Percentiles rank a stretch among this genome's conserved stretches.
Conservation (phyloP, 2,888 invertebrate genomes). For the Yponomeuta malinellus region DNA sequence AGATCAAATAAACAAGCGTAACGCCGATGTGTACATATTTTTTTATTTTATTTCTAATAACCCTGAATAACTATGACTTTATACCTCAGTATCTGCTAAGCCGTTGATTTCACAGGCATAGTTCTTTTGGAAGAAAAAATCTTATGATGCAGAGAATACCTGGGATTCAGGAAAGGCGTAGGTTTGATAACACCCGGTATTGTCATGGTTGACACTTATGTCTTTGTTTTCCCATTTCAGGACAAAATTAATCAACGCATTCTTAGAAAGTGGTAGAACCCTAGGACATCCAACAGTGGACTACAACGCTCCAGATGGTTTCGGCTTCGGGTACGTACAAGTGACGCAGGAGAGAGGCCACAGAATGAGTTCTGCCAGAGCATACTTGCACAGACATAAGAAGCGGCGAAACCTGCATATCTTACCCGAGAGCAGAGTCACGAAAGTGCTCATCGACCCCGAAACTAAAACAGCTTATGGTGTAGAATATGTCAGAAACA, state of each 20-base stretch:
- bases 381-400: slow-evolving; percentile 77
- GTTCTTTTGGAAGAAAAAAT: too few species aligned
- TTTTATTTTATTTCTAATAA: too few species aligned
- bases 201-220: too few species aligned
- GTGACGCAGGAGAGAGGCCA: slow-evolving; percentile 75
- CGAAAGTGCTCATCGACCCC: slow-evolving; percentile 79
- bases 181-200: too few species aligned
- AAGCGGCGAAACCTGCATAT: slow-evolving; percentile 80
- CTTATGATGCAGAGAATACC: too few species aligned
- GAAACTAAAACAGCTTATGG: slow-evolving; percentile 79
- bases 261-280: slow-evolving; percentile 77
- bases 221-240: slow-evolving; percentile 34
- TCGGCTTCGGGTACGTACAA: slow-evolving; percentile 82
- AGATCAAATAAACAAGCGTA: too few species aligned
- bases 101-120: too few species aligned
- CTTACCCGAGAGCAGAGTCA: slow-evolving; percentile 78
- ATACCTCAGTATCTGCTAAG: too few species aligned
- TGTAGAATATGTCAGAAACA: slow-evolving; percentile 78
- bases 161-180: too few species aligned
- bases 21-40: too few species aligned
- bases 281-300: slow-evolving; percentile 81
- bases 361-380: slow-evolving; percentile 80
- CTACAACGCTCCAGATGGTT: slow-evolving; percentile 78
- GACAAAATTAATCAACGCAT: slow-evolving; percentile 60
- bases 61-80: too few species aligned